Base-by-base conservation (phyloP, 2,113 vertebrate genomes). In the Podocnemis expansa region DNA sequence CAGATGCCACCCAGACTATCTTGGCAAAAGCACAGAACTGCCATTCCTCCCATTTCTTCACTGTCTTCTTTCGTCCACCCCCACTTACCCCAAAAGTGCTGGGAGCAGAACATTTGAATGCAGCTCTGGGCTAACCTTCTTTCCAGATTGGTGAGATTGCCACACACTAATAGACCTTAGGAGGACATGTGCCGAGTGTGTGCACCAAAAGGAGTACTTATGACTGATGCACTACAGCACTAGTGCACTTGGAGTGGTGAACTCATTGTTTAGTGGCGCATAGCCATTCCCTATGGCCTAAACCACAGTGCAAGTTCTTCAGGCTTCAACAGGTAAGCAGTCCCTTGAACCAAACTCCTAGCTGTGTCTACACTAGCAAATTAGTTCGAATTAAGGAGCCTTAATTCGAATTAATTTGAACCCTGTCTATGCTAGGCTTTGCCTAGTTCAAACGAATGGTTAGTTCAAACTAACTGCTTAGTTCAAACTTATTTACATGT, bases 1-100 rank as follows among this genome's bases (percentile, higher is more conserved):
- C 97, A 97, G 96, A 80, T 78, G 27, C 58, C 91, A 91, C 41
- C 86, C 52, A 51, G 84, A 47, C 58, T 47, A 41, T 67, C 81
- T 45, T 78, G 84, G 73, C 63, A 81, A 73, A 87, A 85, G 8
- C 73, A 34, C 56, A 9, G 5, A 31, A 52, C 24, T 6, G 3
- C 10, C 5, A 41, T 34, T 29, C 4, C 17, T 75, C 41, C 45
- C 31, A 14, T 4, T 81, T 51, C 24, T 51, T 52, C 41, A 29
- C n/a, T 38, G 16, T 38, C 80, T 80, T 0, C 10, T 27, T 81
- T 29, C n/a, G n/a, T n/a, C n/a, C n/a, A n/a, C 43, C 49, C 22
- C 49, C 80, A n/a, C n/a, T n/a, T 4, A 17, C 10, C 22, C 14
- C n/a, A 13, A 51, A 51, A 51, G 49, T 51, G 49, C 4, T 41